Percentiles rank a stretch among this genome's conserved stretches.
These are phyloP conservation scores for Dynastes tityus DNA, from an alignment of 2,888 invertebrate genomes.

Conservation along the genomic window DNA sequence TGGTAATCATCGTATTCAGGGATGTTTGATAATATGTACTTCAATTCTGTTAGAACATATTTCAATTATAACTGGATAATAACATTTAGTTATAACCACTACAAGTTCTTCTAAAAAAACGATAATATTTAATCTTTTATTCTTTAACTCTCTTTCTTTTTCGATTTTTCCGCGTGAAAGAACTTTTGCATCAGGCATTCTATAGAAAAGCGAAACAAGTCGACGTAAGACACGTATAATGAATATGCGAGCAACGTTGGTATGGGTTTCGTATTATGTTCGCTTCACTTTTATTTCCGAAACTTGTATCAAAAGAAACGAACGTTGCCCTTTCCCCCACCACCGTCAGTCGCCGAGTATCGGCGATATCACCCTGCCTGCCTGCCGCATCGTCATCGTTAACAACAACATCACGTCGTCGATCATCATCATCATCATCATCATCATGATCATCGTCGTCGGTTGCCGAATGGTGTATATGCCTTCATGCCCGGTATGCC, in stretches of 20 bases:
- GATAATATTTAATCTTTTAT: not conserved
- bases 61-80: too few species aligned
- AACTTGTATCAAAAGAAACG: constrained; percentile 46
- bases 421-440: not conserved
- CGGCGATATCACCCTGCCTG: constrained; percentile 5
- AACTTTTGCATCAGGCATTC: not conserved
- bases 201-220: not conserved
- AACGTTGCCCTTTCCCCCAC: constrained; percentile 44
- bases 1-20: too few species aligned
- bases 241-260: constrained; percentile 15
- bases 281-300: constrained; percentile 47
- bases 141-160: not conserved
- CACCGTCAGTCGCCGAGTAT: not conserved
- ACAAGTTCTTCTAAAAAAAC: not conserved
- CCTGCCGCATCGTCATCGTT: not conserved
- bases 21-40: too few species aligned
- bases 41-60: too few species aligned
- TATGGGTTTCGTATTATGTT: constrained; percentile 42
- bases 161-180: not conserved
- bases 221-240: constrained; percentile 23
- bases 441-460: constrained; percentile 1
- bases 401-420: too few species aligned
- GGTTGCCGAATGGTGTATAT: not conserved
- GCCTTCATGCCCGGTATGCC: not conserved
- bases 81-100: too few species aligned